A percentile compares a stretch with the other conserved stretches of the same genome.
Conservation (phyloP, 2,888 invertebrate genomes). For the Nemoura dubitans region DNA sequence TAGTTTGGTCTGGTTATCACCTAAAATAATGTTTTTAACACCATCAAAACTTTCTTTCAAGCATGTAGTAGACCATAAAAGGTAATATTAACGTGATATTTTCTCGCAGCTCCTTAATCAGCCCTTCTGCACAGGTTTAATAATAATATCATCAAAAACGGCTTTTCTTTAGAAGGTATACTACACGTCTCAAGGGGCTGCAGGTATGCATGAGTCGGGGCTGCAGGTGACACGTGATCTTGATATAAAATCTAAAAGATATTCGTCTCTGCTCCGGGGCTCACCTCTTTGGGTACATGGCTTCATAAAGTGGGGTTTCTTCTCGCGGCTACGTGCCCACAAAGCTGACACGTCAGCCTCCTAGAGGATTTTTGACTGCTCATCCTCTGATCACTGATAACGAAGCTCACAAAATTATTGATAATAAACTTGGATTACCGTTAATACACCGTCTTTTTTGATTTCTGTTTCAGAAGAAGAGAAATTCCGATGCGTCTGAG, state of each 20-base stretch:
- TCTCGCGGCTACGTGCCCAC: no score
- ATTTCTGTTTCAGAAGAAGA: conserved; percentile 42
- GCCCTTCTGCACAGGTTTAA: background rate
- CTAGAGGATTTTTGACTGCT: no score
- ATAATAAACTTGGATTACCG: no score
- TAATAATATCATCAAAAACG: conserved; percentile 9
- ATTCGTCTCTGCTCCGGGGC: background rate
- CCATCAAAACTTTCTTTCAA: background rate
- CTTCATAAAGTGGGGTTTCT: no score
- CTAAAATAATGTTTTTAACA: background rate
- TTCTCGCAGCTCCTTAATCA: conserved; percentile 1
- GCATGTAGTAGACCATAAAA: conserved; percentile 16
- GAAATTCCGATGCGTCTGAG: conserved; percentile 18
- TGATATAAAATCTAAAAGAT: background rate
- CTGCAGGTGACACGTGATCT: background rate
- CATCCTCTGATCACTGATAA: no score
- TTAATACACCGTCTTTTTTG: background rate
- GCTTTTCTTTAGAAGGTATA: background rate
- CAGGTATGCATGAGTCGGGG: background rate
- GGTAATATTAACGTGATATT: conserved; percentile 13
- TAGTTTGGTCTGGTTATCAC: background rate
- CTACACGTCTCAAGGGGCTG: background rate
- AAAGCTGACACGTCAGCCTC: no score
- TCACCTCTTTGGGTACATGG: background rate
- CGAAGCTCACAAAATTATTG: background rate